phyloP scores from a whole-genome alignment of 2,888 invertebrate genomes.

The Norana najaformis region DNA sequence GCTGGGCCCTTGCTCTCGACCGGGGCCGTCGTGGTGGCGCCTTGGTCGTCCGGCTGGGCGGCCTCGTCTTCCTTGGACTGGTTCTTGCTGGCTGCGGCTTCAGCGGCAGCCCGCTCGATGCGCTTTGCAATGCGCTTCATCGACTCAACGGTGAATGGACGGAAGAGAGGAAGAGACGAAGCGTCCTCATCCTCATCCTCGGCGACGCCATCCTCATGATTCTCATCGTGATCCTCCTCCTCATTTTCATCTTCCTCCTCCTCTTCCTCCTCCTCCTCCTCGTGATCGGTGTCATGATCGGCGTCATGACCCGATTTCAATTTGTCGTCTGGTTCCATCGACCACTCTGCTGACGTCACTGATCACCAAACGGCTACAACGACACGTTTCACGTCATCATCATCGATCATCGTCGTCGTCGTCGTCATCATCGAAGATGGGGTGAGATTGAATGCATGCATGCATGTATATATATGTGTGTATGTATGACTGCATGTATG shows the following conservation, averaged over 20 bases:
- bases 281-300: background rate
- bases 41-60: background rate
- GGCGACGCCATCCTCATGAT: background rate
- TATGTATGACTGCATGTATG: too few species aligned
- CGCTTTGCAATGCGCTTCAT: constrained; percentile 85
- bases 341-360: background rate
- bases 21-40: constrained; percentile 53
- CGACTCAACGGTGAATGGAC: constrained; percentile 71
- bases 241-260: background rate
- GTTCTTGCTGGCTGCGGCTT: background rate
- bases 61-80: background rate
- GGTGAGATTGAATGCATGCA: background rate
- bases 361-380: background rate
- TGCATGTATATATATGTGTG: constrained; percentile 16
- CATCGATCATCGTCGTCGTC: too few species aligned
- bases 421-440: too few species aligned
- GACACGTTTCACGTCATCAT: background rate
- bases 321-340: background rate
- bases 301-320: background rate
- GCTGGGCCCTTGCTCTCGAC: constrained; percentile 15
- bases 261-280: background rate
- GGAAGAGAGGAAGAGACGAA: constrained; percentile 35
- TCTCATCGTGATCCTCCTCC: background rate
- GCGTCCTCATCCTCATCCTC: constrained; percentile 23
- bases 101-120: constrained; percentile 54